phyloP scores from a whole-genome alignment of 92 coral and sea anemone species.

The Porites cylindrica region DNA sequence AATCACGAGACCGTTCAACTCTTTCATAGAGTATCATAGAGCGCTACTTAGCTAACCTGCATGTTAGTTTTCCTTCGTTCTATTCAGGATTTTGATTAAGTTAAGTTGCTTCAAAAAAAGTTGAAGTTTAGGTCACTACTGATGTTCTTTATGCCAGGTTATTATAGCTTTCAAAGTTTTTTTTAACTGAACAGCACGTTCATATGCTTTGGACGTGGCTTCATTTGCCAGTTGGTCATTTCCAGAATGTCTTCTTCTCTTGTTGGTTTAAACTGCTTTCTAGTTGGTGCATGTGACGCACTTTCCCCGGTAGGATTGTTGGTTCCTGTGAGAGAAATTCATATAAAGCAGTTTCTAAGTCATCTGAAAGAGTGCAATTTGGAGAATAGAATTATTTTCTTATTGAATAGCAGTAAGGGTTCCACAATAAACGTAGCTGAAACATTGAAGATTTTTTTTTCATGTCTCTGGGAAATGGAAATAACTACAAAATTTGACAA shows the following conservation, averaged over 20 bases:
- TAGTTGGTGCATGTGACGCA: not conserved
- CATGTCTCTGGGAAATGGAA: too few relatives aligned
- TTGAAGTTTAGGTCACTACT: not conserved
- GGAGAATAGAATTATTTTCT: too few relatives aligned
- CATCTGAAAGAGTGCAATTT: too few relatives aligned
- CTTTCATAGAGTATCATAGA: too few relatives aligned
- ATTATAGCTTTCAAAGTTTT: conserved; percentile 30
- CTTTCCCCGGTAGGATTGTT: not conserved
- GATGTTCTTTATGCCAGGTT: conserved; percentile 29
- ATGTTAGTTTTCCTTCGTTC: not conserved
- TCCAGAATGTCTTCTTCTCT: conserved; percentile 14
- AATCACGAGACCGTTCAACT: too few relatives aligned
- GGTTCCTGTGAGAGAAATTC: not conserved
- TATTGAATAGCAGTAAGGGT: too few relatives aligned
- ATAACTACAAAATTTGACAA: too few relatives aligned
- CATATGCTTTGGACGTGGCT: conserved; percentile 20
- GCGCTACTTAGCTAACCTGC: not conserved
- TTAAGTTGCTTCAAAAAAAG: not conserved
- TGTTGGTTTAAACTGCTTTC: conserved; percentile 33
- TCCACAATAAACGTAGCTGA: too few relatives aligned
- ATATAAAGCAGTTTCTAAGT: not conserved
- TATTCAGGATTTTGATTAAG: too few relatives aligned
- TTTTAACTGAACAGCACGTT: conserved; percentile 14
- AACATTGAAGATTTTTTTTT: too few relatives aligned
- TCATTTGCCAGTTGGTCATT: conserved; percentile 4